Conservation (phyloP, 1,140 invertebrate species). For the Brachionus angularis region DNA sequence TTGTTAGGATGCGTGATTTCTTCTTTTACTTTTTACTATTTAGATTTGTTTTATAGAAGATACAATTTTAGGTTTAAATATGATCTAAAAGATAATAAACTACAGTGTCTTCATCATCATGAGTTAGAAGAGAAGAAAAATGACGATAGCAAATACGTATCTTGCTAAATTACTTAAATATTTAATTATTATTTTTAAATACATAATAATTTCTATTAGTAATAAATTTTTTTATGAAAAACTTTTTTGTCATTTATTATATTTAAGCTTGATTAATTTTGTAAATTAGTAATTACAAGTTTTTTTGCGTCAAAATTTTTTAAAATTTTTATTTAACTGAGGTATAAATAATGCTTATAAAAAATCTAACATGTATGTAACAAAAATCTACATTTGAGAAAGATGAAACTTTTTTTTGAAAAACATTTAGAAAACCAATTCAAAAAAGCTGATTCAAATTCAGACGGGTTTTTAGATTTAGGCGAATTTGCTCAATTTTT, state of each 20-base stretch:
- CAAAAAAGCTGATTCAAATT: constrained; percentile 1
- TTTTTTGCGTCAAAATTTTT: no score
- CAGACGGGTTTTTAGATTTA: neutral
- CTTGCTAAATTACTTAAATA: no score
- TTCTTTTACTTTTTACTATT: constrained; percentile 46
- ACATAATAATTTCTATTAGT: no score
- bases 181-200: no score
- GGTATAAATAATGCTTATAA: no score
- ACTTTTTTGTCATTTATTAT: no score
- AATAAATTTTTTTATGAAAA: no score
- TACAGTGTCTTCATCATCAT: no score
- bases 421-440: neutral
- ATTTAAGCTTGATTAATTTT: no score
- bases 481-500: no score
- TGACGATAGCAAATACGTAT: neutral
- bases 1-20: constrained; percentile 63
- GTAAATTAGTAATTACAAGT: no score
- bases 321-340: no score
- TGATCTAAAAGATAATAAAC: neutral
- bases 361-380: neutral
- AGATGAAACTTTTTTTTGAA: neutral
- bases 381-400: neutral
- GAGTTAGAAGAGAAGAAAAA: neutral
- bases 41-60: constrained; percentile 33
- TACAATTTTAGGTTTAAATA: constrained; percentile 32